phyloP scores from a whole-genome alignment of 2,797 vertebrate genomes.

The Urosaurus nigricauda region DNA sequence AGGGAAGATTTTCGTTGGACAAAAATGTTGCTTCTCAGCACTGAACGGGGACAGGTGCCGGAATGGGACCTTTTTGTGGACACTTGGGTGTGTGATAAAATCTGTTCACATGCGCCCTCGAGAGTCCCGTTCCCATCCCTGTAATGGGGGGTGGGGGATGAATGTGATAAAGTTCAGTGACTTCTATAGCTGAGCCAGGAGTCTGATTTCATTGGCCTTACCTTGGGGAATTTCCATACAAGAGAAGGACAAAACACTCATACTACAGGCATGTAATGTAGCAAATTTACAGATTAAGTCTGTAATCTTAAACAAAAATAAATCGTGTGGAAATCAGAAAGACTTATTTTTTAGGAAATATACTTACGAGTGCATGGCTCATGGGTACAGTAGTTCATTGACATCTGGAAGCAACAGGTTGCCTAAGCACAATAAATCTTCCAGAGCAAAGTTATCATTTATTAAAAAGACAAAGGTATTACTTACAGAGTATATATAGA shows the following conservation, averaged over 20 bases:
- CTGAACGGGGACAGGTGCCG: too few species aligned
- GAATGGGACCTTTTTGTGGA: too few species aligned
- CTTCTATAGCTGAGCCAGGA: too few species aligned
- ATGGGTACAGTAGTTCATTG: background rate
- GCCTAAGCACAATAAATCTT: background rate
- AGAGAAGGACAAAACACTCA: conserved; percentile 24
- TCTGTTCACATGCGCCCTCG: too few species aligned
- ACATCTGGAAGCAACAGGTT: background rate
- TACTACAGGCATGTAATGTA: background rate
- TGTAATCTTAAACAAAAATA: background rate
- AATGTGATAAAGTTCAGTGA: too few species aligned
- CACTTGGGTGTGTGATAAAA: too few species aligned
- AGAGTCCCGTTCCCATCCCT: too few species aligned
- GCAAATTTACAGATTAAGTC: background rate
- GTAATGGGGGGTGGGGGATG: too few species aligned
- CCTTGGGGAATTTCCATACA: background rate
- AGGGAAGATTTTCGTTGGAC: too few species aligned
- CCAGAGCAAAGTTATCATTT: background rate
- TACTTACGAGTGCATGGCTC: background rate
- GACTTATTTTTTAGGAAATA: background rate
- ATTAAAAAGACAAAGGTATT: background rate
- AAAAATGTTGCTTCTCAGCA: too few species aligned
- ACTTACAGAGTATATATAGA: background rate
- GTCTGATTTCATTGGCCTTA: conserved; percentile 8
- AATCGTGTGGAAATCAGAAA: background rate